Evolutionary conservation across 2,888 invertebrate genomes (phyloP).

Genomic region (Papilio elwesi): DNA sequence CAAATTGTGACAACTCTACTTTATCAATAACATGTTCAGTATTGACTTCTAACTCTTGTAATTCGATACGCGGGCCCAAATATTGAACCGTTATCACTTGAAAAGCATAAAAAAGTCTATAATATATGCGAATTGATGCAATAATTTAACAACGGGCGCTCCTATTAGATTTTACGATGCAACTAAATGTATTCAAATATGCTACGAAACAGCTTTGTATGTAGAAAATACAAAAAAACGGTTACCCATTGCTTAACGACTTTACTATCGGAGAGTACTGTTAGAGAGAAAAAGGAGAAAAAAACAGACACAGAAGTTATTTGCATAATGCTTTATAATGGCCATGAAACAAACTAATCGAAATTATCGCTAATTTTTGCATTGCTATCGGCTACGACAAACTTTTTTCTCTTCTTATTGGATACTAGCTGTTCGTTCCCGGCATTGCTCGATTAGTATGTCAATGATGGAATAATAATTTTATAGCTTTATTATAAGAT

Average conservation of each 20-base stretch:
- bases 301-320: constrained; percentile 19
- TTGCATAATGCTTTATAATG: constrained; percentile 29
- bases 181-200: constrained; percentile 37
- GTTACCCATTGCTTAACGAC: constrained; percentile 9
- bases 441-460: too few relatives aligned
- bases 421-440: too few relatives aligned
- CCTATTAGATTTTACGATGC: constrained; percentile 29
- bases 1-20: not conserved
- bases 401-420: not conserved
- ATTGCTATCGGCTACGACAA: not conserved
- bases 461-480: too few relatives aligned
- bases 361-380: not conserved
- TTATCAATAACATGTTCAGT: too few relatives aligned
- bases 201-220: constrained; percentile 10
- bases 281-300: constrained; percentile 25
- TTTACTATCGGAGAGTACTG: constrained; percentile 15
- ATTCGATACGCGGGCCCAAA: not conserved
- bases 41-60: too few relatives aligned
- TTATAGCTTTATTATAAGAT: too few relatives aligned
- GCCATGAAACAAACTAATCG: constrained; percentile 5
- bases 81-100: constrained; percentile 7
- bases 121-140: constrained; percentile 27
- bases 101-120: constrained; percentile 6
- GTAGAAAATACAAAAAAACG: constrained; percentile 13
- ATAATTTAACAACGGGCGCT: constrained; percentile 9